A percentile compares a stretch with the other conserved stretches of the same genome.
These are phyloP conservation scores for Sminthopsis crassicaudata DNA, from an alignment of 2,113 vertebrate species.

Conservation along the genomic window DNA sequence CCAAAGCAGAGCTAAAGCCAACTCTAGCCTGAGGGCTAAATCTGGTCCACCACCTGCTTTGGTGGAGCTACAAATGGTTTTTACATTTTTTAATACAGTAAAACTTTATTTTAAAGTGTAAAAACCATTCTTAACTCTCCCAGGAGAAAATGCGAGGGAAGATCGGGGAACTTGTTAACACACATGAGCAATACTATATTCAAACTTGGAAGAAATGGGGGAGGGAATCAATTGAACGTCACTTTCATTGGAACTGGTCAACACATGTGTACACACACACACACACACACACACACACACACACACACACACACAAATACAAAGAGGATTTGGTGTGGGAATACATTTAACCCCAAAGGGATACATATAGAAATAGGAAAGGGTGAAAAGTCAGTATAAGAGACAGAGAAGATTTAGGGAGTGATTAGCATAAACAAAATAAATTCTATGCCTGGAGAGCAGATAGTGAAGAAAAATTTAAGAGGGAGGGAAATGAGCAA, in stretches of 20 bases:
- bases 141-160: neutral
- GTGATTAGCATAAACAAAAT: neutral
- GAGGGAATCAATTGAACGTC: neutral
- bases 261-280: neutral
- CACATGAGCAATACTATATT: neutral
- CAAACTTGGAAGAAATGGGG: neutral
- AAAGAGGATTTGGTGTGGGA: neutral
- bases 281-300: no score
- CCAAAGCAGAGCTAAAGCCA: neutral
- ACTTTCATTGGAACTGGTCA: neutral
- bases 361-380: neutral
- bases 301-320: neutral
- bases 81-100: neutral
- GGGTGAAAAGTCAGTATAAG: neutral
- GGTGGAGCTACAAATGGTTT: neutral
- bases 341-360: neutral
- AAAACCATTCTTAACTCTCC: neutral
- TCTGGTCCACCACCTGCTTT: neutral
- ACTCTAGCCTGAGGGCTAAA: neutral
- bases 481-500: neutral
- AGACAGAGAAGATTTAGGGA: neutral
- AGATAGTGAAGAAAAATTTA: neutral
- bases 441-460: neutral
- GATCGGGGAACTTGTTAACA: neutral
- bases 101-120: constrained; percentile 1